phyloP scores from a whole-genome alignment of 2,113 vertebrate species.

The Passerina amoena region DNA sequence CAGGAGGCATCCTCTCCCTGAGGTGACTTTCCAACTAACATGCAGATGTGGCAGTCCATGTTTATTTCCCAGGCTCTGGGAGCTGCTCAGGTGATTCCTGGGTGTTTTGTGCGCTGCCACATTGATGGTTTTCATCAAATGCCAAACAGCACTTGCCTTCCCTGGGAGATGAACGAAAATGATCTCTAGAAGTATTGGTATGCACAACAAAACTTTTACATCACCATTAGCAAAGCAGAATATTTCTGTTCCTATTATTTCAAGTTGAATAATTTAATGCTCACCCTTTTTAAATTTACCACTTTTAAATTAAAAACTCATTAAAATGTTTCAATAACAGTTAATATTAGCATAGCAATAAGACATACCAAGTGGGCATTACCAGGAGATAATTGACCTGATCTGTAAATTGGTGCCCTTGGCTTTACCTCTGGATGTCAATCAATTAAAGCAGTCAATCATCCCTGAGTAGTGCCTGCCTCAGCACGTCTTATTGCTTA shows the following conservation, averaged over 20 bases:
- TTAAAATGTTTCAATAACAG: conserved; percentile 65
- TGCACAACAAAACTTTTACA: conserved; percentile 50
- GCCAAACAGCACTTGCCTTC: background rate
- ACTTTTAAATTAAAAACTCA: conserved; percentile 68
- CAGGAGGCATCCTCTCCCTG: background rate
- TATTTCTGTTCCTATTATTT: conserved; percentile 25
- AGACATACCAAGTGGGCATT: conserved; percentile 64
- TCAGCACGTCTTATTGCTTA: conserved; percentile 59
- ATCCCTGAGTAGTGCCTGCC: background rate
- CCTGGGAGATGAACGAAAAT: background rate
- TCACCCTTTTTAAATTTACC: conserved; percentile 58
- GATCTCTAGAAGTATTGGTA: background rate
- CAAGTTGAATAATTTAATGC: conserved; percentile 57
- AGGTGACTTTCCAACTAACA: background rate
- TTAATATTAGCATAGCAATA: conserved; percentile 64
- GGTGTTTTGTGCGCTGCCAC: background rate
- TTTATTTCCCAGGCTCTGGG: background rate
- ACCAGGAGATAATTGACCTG: conserved; percentile 65
- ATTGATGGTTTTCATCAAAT: background rate
- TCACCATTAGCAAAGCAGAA: conserved; percentile 26
- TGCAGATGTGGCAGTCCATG: background rate
- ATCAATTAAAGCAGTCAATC: conserved; percentile 72
- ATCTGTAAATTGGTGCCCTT: conserved; percentile 63
- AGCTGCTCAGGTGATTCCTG: background rate
- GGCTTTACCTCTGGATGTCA: conserved; percentile 63